phyloP scores from a whole-genome alignment of 2,113 vertebrate genomes.

The Poeciliopsis retropinna region DNA sequence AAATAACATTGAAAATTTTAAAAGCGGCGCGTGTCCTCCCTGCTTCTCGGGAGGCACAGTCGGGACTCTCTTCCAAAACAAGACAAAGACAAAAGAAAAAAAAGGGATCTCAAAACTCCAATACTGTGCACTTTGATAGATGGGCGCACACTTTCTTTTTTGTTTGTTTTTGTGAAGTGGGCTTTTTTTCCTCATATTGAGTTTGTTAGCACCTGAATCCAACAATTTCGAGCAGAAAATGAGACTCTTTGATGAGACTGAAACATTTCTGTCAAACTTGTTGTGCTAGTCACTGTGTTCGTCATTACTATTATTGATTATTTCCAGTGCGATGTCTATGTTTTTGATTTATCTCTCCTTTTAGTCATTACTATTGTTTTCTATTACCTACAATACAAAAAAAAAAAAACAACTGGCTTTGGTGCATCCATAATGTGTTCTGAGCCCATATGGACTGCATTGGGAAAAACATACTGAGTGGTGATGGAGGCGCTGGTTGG shows the following conservation, averaged over 20 bases:
- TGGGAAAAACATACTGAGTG: conserved; percentile 68
- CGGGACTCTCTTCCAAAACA: conserved; percentile 60
- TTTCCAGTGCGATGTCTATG: conserved; percentile 43
- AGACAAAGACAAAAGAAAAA: conserved; percentile 52
- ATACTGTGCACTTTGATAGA: conserved; percentile 52
- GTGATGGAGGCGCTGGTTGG: conserved; percentile 53
- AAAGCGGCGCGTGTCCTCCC: conserved; percentile 30
- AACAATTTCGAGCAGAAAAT: conserved; percentile 38
- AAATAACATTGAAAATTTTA: conserved; percentile 35
- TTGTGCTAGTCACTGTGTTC: conserved; percentile 40
- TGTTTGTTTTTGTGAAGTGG: conserved; percentile 45
- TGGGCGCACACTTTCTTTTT: conserved; percentile 55
- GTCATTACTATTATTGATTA: conserved; percentile 49
- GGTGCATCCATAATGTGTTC: conserved; percentile 50
- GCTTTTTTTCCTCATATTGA: conserved; percentile 18
- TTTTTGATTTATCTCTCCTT: conserved; percentile 50
- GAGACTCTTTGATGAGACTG: conserved; percentile 46
- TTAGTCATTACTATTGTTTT: conserved; percentile 26
- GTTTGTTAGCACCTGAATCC: conserved; percentile 43
- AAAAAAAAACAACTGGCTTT: conserved; percentile 21
- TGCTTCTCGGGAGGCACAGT: conserved; percentile 42
- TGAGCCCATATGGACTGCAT: conserved; percentile 66
- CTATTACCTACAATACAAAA: conserved; percentile 36
- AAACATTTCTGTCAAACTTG: conserved; percentile 28
- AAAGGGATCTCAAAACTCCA: conserved; percentile 56